These are phyloP conservation scores for Vesta saturnalis DNA, from an alignment of 2,888 invertebrate species.

Conservation along the genomic window DNA sequence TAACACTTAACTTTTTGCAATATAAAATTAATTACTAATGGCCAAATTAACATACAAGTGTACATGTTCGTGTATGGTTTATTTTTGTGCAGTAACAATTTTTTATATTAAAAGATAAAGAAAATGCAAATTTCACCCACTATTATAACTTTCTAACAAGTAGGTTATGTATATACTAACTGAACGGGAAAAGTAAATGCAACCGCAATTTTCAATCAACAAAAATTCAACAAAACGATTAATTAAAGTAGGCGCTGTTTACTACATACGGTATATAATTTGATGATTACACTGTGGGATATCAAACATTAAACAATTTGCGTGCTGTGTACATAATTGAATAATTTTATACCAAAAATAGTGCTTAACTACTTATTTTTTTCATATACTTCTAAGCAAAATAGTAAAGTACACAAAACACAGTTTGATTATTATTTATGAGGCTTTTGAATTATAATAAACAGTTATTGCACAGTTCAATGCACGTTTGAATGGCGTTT, in stretches of 20 bases:
- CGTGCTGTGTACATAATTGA: background rate
- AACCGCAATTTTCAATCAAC: background rate
- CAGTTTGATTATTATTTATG: background rate
- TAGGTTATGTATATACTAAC: too few relatives aligned
- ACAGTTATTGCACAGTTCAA: slow-evolving; percentile 11
- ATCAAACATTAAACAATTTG: slow-evolving; percentile 3
- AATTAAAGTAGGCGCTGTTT: too few relatives aligned
- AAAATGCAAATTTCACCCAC: too few relatives aligned
- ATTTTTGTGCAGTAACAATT: background rate
- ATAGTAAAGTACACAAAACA: background rate
- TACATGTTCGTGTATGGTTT: background rate
- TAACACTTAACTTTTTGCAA: too few relatives aligned
- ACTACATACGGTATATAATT: too few relatives aligned
- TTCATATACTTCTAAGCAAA: too few relatives aligned
- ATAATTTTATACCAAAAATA: background rate
- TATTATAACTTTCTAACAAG: too few relatives aligned
- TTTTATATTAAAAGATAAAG: too few relatives aligned
- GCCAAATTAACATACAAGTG: too few relatives aligned
- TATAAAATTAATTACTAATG: too few relatives aligned
- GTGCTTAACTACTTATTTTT: too few relatives aligned
- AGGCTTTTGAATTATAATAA: background rate
- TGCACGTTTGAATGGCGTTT: slow-evolving; percentile 9
- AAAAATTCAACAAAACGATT: background rate
- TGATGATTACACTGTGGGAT: background rate
- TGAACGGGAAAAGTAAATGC: too few relatives aligned